Evolutionary conservation across 2,797 vertebrate species (phyloP).

Genomic region (Rhincodon typus): DNA sequence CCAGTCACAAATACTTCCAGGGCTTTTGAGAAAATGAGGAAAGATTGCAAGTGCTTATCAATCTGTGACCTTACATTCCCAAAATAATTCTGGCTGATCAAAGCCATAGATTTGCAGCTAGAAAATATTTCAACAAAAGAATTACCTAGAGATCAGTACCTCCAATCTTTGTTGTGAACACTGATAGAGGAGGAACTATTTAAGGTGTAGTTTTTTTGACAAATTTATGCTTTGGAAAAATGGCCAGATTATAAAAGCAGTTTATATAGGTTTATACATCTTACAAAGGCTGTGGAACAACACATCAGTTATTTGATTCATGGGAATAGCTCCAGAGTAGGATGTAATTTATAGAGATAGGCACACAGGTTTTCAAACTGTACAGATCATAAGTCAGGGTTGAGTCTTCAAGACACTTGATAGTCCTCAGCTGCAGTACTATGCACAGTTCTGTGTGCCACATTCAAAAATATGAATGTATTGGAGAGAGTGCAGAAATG

Average conservation of each 20-base stretch:
- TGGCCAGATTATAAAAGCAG: neutral
- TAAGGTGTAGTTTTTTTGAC: neutral
- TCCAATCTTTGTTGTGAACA: neutral
- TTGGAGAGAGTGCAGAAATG: no score
- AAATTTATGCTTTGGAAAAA: neutral
- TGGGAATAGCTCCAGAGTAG: neutral
- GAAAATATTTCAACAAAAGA: neutral
- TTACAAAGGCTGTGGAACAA: neutral
- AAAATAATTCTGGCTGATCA: neutral
- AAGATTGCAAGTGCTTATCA: neutral
- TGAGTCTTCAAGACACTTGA: neutral
- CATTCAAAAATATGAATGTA: no score
- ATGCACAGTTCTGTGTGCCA: no score
- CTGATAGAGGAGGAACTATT: neutral
- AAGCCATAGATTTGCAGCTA: neutral
- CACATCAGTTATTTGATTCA: neutral
- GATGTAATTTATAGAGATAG: neutral
- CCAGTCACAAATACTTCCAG: neutral
- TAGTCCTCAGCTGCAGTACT: no score
- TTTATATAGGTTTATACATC: neutral
- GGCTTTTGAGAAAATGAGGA: neutral
- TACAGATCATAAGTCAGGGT: neutral
- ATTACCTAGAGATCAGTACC: neutral
- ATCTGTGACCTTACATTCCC: neutral
- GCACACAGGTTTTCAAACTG: neutral